Evolutionary conservation across 1,140 invertebrate genomes (phyloP), one percentile per base, ranked within the genome.

Genomic region (Cotesia chilonis): DNA sequence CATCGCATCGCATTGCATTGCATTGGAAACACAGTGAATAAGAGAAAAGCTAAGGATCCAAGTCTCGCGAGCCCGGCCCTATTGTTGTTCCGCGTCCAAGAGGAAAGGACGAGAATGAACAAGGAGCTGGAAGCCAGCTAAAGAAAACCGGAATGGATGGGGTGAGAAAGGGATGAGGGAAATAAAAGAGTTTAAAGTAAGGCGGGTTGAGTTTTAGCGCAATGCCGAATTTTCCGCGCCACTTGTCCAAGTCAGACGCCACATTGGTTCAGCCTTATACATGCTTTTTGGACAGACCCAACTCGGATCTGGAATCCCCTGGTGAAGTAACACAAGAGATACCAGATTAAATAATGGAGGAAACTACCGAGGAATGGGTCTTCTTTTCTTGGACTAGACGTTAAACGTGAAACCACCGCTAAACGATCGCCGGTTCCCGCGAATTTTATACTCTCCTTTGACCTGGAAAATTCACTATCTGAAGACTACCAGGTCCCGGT

Each of bases 211-310:
- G 74, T 74, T 77, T 80, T 74, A 79, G 75, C 77, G 75, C 78
- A 76, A 75, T 71, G 76, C 70, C 74, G 60, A 78, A 80, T 81
- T 80, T 81, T 81, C 79, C 78, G 55, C 64, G 52, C 73, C 68
- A 73, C 69, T 80, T 75, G 68, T 70, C 71, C 47, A 76, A 72
- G 75, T 76, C 70, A 75, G 74, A 79, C 75, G 75, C 66, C 77
- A 76, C 72, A 77, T 80, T 80, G 78, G 80, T 77, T 80, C 70
- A 61, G 5, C 38, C 41, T 63, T 38, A 59, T 60, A 28, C 52
- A 36, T 35, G 38, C 37, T 28, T 1, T 28, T 28, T 28, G 54
- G 67, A 68, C 68, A 69, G 55, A 69, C 61, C 54, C 37, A 28
- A 28, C 28, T 28, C 28, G 28, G 28, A 28, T 28, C 28, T 28